Conservation (phyloP, 2,797 vertebrate genomes). For the Sebastes hubbsi region DNA sequence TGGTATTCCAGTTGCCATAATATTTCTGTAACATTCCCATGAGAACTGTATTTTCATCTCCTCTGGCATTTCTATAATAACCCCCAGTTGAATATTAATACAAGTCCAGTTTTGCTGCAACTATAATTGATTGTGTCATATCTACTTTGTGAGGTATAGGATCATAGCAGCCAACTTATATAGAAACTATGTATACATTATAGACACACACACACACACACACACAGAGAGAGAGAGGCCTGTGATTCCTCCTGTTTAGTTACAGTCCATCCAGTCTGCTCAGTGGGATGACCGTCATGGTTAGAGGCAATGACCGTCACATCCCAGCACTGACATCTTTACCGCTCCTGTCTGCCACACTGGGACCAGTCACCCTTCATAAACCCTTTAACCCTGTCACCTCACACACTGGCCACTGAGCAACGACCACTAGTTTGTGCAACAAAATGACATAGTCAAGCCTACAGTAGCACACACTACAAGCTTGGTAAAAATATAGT, state of each 20-base stretch:
- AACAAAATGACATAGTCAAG: neutral
- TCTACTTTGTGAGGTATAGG: neutral
- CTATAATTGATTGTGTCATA: neutral
- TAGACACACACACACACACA: neutral
- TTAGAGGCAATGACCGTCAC: constrained; percentile 70
- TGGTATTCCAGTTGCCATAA: neutral
- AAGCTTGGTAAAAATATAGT: neutral
- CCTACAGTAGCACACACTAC: neutral
- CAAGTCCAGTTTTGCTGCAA: neutral
- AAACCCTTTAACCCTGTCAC: constrained; percentile 48
- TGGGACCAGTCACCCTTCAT: constrained; percentile 56
- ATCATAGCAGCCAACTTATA: neutral
- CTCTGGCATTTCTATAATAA: neutral
- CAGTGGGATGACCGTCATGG: constrained; percentile 70
- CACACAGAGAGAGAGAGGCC: neutral
- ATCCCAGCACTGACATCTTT: constrained; percentile 71
- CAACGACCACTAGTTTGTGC: constrained; percentile 1
- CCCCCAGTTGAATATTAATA: neutral
- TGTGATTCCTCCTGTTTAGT: constrained; percentile 15
- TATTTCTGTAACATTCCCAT: neutral
- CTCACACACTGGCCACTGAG: constrained; percentile 24
- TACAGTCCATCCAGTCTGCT: constrained; percentile 49
- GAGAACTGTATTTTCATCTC: neutral
- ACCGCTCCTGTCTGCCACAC: constrained; percentile 50
- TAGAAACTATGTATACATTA: neutral